Base-by-base conservation (phyloP, 1,140 invertebrate species). In the Zaprionus nigranus region DNA sequence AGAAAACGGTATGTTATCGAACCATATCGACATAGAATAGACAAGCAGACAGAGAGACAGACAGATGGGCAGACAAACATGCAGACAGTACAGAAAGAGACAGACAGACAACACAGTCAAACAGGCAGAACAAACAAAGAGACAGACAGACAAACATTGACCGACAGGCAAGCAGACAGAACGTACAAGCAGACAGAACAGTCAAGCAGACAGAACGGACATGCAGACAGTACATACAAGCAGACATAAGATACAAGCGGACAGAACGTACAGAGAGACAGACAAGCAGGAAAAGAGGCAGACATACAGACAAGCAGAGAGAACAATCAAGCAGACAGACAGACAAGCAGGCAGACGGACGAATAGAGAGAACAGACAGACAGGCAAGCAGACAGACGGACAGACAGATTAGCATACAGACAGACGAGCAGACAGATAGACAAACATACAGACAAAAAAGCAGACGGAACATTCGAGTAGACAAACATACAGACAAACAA, bases 1-100 rank as follows among this genome's bases (percentile, higher is more conserved):
- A 75, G 68, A 88, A 85, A 84, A 64, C 81, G 85, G 84, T 88
- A 34, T 79, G 85, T 81, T 17, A 62, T 7, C 24, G 17, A 70
- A 36, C 56, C 53, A 72, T 65, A 20, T 24, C 5, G 28, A 20
- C 30, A 9, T 11, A 34, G 30, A 34, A 34, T 11, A 34, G 0
- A 3, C 30, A n/a, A 46, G 17, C n/a, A 46, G 40, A 46, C 40
- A 17, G n/a, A 46, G n/a, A 17, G n/a, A 20, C n/a, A 17, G 40
- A 17, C 40, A 9, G n/a, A 17, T 1, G 15, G 15, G 2, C 40
- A 17, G 40, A 46, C n/a, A 20, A 7, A 17, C n/a, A 43, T 0
- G 6, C 40, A 17, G 40, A 9, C 2, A 43, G 30, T 6, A 1
- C 40, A 43, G 6, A 9, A 6, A 9, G 40, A 43, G 13, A 36